Conservation (phyloP, 2,888 invertebrate genomes). For the Heliconius charithonia region DNA sequence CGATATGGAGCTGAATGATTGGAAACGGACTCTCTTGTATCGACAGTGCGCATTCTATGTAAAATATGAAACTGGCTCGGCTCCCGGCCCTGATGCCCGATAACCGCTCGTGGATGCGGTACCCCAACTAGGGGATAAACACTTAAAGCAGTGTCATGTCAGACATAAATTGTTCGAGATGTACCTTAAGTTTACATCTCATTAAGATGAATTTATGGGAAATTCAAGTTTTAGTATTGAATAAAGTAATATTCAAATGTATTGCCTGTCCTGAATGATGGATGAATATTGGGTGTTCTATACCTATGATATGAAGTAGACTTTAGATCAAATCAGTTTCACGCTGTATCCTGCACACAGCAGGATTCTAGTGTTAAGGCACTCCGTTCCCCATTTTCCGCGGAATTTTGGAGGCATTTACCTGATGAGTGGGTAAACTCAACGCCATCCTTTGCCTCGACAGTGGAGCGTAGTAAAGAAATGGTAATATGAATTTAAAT, state of each 20-base stretch:
- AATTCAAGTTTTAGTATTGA: slow-evolving; percentile 27
- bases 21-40: slow-evolving; percentile 70
- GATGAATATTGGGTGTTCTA: background rate
- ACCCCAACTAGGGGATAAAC: slow-evolving; percentile 51
- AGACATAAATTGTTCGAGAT: slow-evolving; percentile 46
- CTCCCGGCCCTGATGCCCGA: slow-evolving; percentile 53
- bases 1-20: slow-evolving; percentile 75
- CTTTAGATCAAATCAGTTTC: background rate
- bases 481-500: too few relatives aligned
- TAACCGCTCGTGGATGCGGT: slow-evolving; percentile 62
- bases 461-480: too few relatives aligned
- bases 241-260: slow-evolving; percentile 28
- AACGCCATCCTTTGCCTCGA: too few relatives aligned
- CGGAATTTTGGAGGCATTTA: too few relatives aligned
- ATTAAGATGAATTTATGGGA: slow-evolving; percentile 46
- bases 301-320: background rate
- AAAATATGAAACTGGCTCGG: slow-evolving; percentile 76
- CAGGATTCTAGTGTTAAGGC: too few relatives aligned
- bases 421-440: too few relatives aligned
- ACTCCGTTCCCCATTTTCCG: too few relatives aligned
- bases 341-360: too few relatives aligned
- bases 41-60: slow-evolving; percentile 81
- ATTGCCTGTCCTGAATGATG: background rate
- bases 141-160: slow-evolving; percentile 46
- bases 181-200: slow-evolving; percentile 46